Percentiles rank a stretch among this genome's conserved stretches.
Conservation (phyloP, 1,140 invertebrate genomes). For the Helicoverpa armigera region DNA sequence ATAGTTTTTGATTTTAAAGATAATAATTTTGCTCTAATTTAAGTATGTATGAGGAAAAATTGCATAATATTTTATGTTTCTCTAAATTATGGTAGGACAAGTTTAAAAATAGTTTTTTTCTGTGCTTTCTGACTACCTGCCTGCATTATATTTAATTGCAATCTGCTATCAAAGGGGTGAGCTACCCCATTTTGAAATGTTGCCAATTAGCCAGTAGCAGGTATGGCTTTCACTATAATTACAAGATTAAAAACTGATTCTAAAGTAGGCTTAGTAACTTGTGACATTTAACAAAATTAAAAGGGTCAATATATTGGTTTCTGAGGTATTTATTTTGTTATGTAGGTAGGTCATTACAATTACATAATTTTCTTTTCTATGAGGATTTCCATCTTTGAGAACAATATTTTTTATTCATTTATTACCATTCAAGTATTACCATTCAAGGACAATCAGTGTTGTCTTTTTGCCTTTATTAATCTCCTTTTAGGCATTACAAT, state of each 20-base stretch:
- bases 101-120: not conserved
- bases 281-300: not conserved
- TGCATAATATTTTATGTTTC: not conserved
- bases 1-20: too few relatives aligned
- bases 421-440: too few relatives aligned
- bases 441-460: too few relatives aligned
- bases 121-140: not conserved
- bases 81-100: not conserved
- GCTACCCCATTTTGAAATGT: constrained; percentile 42
- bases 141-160: constrained; percentile 40
- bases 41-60: too few relatives aligned
- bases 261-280: not conserved
- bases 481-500: too few relatives aligned
- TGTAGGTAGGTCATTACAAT: too few relatives aligned
- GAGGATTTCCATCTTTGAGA: too few relatives aligned
- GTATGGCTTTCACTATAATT: constrained; percentile 44
- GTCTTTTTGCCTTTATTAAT: too few relatives aligned
- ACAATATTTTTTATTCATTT: too few relatives aligned
- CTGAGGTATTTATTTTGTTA: too few relatives aligned
- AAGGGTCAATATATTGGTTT: not conserved
- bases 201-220: constrained; percentile 37
- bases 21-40: too few relatives aligned
- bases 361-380: too few relatives aligned
- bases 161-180: constrained; percentile 31
- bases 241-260: constrained; percentile 1